Conservation (phyloP, 2,888 invertebrate genomes). For the Drosophila fulvimacula region DNA sequence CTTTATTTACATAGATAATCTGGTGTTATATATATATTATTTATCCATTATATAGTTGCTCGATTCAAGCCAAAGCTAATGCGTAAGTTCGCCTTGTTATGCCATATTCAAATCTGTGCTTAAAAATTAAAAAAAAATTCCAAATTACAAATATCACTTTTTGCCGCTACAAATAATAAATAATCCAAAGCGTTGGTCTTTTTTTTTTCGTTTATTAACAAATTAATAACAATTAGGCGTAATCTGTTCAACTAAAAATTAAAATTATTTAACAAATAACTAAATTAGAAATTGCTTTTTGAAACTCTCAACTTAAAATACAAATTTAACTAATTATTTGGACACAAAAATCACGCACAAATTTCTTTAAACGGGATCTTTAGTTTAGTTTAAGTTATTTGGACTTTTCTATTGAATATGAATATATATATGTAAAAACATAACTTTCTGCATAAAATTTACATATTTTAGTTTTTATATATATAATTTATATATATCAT, state of each 20-base stretch:
- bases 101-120: slow-evolving; percentile 32
- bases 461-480: slow-evolving; percentile 59
- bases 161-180: slow-evolving; percentile 31
- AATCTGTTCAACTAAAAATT: slow-evolving; percentile 64
- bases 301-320: slow-evolving; percentile 35
- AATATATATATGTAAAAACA: slow-evolving; percentile 43
- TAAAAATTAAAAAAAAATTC: slow-evolving; percentile 7
- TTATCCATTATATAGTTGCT: slow-evolving; percentile 41
- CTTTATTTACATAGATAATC: slow-evolving; percentile 67
- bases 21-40: slow-evolving; percentile 22
- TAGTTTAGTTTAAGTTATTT: slow-evolving; percentile 51
- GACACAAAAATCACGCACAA: slow-evolving; percentile 74
- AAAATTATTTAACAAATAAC: slow-evolving; percentile 78
- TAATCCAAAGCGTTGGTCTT: slow-evolving; percentile 36
- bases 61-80: slow-evolving; percentile 62
- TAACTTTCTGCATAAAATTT: slow-evolving; percentile 59
- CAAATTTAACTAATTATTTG: slow-evolving; percentile 72
- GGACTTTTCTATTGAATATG: slow-evolving; percentile 38
- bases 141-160: slow-evolving; percentile 47
- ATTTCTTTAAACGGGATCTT: slow-evolving; percentile 55
- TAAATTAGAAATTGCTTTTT: slow-evolving; percentile 53
- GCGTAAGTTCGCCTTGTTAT: slow-evolving; percentile 27
- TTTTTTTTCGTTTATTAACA: slow-evolving; percentile 50
- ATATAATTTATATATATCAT: slow-evolving; percentile 38
- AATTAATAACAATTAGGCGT: slow-evolving; percentile 67